phyloP scores from a whole-genome alignment of 2,113 vertebrate species.

The Podocnemis expansa region DNA sequence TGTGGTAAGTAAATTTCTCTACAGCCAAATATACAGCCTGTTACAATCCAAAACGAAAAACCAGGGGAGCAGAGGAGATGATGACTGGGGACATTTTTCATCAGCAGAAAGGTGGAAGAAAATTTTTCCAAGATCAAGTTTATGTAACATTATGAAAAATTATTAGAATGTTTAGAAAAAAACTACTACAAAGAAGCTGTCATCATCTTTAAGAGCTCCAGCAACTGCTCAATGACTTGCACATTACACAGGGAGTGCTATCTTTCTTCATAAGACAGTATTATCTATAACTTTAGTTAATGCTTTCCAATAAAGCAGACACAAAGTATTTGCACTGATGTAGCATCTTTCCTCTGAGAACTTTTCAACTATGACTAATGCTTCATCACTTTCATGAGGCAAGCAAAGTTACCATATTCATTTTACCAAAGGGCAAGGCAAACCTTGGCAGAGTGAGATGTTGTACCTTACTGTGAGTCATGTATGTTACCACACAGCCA shows the following conservation, averaged over 20 bases:
- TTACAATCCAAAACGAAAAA: slow-evolving; percentile 57
- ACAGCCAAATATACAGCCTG: slow-evolving; percentile 61
- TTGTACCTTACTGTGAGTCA: not conserved
- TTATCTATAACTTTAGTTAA: not conserved
- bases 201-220: not conserved
- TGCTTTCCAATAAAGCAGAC: not conserved
- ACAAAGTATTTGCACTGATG: not conserved
- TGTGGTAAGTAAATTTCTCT: slow-evolving; percentile 65
- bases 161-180: fast-evolving
- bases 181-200: not conserved
- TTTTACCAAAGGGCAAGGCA: not conserved
- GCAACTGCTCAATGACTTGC: not conserved
- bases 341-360: not conserved
- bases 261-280: not conserved
- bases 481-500: not conserved
- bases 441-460: not conserved
- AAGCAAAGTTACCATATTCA: not conserved
- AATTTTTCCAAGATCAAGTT: not conserved
- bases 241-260: not conserved
- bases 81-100: slow-evolving; percentile 36
- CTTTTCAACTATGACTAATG: not conserved
- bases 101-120: not conserved
- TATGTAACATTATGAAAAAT: not conserved
- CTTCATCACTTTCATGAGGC: not conserved
- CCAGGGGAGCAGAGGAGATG: not conserved